Evolutionary conservation across 1,140 invertebrate species (phyloP), one percentile per base, ranked within the genome.

Genomic region (Antheraea pernyi): DNA sequence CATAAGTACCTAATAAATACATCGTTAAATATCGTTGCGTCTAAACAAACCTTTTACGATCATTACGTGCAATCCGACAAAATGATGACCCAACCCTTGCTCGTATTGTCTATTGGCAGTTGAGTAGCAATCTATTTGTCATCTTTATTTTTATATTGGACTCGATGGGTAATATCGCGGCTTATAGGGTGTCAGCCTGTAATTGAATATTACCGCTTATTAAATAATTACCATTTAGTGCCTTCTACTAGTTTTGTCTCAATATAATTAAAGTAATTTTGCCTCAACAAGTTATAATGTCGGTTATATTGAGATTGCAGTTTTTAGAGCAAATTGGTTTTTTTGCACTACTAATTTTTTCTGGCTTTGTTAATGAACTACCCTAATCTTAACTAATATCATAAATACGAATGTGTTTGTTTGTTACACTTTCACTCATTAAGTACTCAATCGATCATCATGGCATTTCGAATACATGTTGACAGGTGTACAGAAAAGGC

Each of bases 61-160:
- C 46, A 53, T 53, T 53, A 16, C 46, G 19, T 65, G 36, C 46
- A 82, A 85, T 86, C 80, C 83, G 67, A 46, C 74, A 64, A 78
- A 85, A 86, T 78, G 77, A 79, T 76, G 69, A 69, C 72, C 76
- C 84, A 85, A 85, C 86, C 86, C 86, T 85, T 81, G 60, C 72
- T 36, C 64, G 19, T 66, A 76, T 80, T 78, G 78, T 79, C 78
- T 81, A 74, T 75, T 68, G 71, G 65, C 53, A 72, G 69, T 71
- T 42, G 77, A 84, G 78, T 77, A 77, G 77, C 83, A 86, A 86
- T 89, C 82, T 84, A 86, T 87, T 85, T 80, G 83, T 85, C 83
- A 80, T 84, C 76, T 74, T 81, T 74, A 79, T 71, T 79, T 78
- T 75, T 62, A 53, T 53, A 84, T 88, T 85, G 79, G 77, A 85